A percentile compares a stretch with the other conserved stretches of the same genome.
Evolutionary conservation across 2,797 vertebrate species (phyloP).

Genomic region (Hirundo rustica): DNA sequence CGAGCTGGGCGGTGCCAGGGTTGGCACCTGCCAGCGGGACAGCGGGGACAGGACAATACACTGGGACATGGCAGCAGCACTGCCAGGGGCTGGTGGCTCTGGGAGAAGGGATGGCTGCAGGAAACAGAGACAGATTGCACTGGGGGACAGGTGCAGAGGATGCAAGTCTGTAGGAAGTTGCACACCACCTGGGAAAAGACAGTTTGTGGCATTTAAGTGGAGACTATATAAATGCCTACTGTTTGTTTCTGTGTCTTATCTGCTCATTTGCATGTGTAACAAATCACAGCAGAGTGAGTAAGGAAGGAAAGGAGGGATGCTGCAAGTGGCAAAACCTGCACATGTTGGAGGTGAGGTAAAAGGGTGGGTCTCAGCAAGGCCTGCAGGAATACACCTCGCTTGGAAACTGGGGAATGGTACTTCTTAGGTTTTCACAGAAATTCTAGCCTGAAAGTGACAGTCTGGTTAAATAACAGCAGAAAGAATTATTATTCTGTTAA

Average conservation of each 20-base stretch:
- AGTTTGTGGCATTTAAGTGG: background rate
- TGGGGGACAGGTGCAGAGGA: background rate
- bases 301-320: background rate
- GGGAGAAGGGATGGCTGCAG: background rate
- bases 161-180: background rate
- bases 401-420: background rate
- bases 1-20: fast-evolving
- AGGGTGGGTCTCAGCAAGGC: background rate
- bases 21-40: fast-evolving
- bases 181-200: background rate
- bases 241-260: background rate
- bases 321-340: background rate
- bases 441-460: background rate
- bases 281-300: background rate
- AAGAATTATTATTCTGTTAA: background rate
- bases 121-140: background rate
- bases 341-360: background rate
- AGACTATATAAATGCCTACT: background rate
- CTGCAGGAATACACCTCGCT: background rate
- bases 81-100: background rate
- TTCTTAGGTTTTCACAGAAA: background rate
- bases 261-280: background rate
- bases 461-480: background rate
- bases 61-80: background rate
- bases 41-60: fast-evolving